Base-by-base conservation (phyloP, 2,888 invertebrate genomes). In the Papilio gigon region DNA sequence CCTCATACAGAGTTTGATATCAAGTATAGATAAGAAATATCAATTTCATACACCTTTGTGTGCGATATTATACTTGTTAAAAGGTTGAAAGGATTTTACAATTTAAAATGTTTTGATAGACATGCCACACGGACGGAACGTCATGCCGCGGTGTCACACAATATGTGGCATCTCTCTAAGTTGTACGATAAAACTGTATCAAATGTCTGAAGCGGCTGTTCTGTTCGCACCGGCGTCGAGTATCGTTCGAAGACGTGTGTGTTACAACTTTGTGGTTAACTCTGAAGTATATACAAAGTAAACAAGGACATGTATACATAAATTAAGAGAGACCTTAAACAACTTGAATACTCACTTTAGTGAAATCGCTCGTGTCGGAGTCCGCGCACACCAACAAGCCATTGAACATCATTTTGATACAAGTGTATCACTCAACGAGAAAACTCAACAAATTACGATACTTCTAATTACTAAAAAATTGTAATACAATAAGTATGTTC, bases 341-440 rank as follows among this genome's bases (percentile, higher is more conserved):
- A 27, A 27, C 12, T 37, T 66, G 9, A 60, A 65, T 65, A 79
- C 87, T 84, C 75, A 90, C 91, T 82, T 88, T 91, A 44, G 84
- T 81, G 72, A 84, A 83, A 76, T 89, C 90, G 75, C 90, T 90
- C n/a, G 78, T 80, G 64, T 91, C 91, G 12, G 90, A 90, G 73
- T 91, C 91, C 9, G 82, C 87, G 68, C 83, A 87, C 83, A 86
- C 84, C 67, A 88, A 56, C 8, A 90, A 75, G 1, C 91, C 90
- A 73, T 90, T 90, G 74, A 91, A 90, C 90, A 91, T 90, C 90
- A 91, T 90, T 40, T 64, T 77, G 42, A 70, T 60, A 73, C 71
- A 67, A 65, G 67, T 67, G 20, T 73, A 53, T 44, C 53, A 63
- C 64, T 65, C 50, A 58, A 69, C 61, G n/a, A n/a, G n/a, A n/a